Base-by-base conservation (phyloP, 1,140 invertebrate genomes). In the Penaeus japonicus region DNA sequence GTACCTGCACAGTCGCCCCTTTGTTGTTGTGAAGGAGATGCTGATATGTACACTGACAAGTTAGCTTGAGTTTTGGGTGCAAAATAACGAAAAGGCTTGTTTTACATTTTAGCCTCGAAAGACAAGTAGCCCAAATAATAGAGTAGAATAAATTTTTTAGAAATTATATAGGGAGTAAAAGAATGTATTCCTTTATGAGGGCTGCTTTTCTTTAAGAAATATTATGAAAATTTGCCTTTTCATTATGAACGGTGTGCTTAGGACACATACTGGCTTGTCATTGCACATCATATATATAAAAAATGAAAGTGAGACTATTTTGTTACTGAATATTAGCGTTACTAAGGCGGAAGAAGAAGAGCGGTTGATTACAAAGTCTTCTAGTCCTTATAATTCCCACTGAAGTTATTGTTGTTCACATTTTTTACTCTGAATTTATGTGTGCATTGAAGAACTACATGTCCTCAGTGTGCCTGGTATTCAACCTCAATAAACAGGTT, bases 331-430 rank as follows among this genome's bases (percentile, higher is more conserved):
- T 89, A 89, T 89, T 89, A 89, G 87, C 83, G 47, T 89, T 89
- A 83, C 55, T 80, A 83, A 88, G 87, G 83, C 77, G 24, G 87
- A 87, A 83, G 87, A 35, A 88, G 86, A 89, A 84, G 87, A 79
- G 87, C 82, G 75, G 83, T 79, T 84, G 87, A 89, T 89, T 89
- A 85, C 73, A 79, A 79, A 85, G 87, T 89, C 87, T 89, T 89
- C 87, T 89, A 89, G 87, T 89, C 87, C 87, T 89, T 89, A 84
- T 78, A 84, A 88, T 84, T 89, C 87, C 87, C 87, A 89, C 87
- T 88, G 79, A 85, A 85, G 87, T 89, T 79, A 84, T 84, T 85
- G 87, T 89, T 89, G 87, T 89, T 89, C 87, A 89, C 81, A 89
- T 89, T 89, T 89, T 89, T 89, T 89, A 89, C 87, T 89, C 87